Conservation (phyloP, 2,113 vertebrate species). For the Thomomys bottae region DNA sequence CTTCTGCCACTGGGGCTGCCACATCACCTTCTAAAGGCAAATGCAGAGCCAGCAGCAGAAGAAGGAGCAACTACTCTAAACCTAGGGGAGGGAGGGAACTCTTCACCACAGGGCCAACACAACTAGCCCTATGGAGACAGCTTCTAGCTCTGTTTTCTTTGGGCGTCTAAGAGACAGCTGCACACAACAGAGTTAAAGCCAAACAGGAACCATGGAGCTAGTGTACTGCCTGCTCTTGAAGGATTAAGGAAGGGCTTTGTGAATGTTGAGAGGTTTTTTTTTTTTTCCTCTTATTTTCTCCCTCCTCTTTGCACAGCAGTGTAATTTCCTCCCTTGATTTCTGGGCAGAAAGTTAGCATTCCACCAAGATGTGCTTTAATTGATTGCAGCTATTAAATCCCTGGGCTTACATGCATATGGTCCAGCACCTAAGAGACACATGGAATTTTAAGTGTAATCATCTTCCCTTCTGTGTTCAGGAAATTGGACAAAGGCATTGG, state of each 20-base stretch:
- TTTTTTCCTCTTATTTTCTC: not conserved
- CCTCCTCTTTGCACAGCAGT: constrained; percentile 59
- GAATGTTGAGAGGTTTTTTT: constrained; percentile 50
- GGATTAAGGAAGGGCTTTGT: constrained; percentile 43
- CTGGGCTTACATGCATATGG: constrained; percentile 60
- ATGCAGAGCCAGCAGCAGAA: not conserved
- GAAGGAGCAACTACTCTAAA: not conserved
- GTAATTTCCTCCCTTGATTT: constrained; percentile 78
- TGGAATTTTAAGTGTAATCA: constrained; percentile 68
- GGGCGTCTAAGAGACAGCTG: constrained; percentile 47
- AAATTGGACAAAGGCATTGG: constrained; percentile 57
- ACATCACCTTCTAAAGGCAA: constrained; percentile 20
- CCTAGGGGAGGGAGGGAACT: not conserved
- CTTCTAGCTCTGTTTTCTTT: constrained; percentile 28
- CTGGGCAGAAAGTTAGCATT: constrained; percentile 79
- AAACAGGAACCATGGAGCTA: not conserved
- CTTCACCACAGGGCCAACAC: not conserved
- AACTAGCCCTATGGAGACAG: not conserved
- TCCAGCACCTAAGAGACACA: constrained; percentile 66
- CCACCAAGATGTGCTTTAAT: constrained; percentile 82
- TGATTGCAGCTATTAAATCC: constrained; percentile 79
- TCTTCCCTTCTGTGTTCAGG: constrained; percentile 43
- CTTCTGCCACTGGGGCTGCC: not conserved
- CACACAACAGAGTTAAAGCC: constrained; percentile 20
- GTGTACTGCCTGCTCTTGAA: not conserved